A percentile compares a stretch with the other conserved stretches of the same genome.
Evolutionary conservation across 2,888 invertebrate genomes (phyloP).

Genomic region (Ochropleura plecta): DNA sequence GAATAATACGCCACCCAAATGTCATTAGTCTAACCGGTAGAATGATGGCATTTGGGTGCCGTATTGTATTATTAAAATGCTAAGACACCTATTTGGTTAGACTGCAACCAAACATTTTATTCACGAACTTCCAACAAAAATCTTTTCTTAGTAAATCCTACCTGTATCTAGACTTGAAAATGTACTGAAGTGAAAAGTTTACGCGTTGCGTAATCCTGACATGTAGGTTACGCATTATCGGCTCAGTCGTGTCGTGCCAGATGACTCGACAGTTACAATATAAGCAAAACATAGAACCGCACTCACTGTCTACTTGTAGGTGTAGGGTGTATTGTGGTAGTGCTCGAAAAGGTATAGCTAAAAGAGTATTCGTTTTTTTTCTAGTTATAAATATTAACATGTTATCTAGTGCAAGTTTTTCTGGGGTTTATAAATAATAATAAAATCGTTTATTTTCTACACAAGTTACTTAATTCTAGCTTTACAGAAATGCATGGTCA

Average conservation of each 20-base stretch:
- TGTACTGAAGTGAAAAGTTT: conserved; percentile 64
- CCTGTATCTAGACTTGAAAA: conserved; percentile 44
- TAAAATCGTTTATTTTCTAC: too few species aligned
- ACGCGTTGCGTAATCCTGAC: conserved; percentile 63
- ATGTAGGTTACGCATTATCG: conserved; percentile 71
- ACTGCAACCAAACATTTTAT: background rate
- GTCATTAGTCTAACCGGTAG: too few species aligned
- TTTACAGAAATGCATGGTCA: too few species aligned
- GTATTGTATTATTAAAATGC: too few species aligned
- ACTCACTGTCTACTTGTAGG: conserved; percentile 74
- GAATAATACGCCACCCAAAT: background rate
- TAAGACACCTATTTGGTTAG: too few species aligned
- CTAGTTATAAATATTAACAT: background rate
- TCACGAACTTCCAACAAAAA: conserved; percentile 26
- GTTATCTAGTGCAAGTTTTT: background rate
- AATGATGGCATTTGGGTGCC: too few species aligned
- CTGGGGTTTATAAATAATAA: too few species aligned
- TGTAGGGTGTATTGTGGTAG: conserved; percentile 60
- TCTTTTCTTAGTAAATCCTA: conserved; percentile 18
- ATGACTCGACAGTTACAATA: conserved; percentile 75
- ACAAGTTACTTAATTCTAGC: too few species aligned
- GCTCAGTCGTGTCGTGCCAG: conserved; percentile 67
- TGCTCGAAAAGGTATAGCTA: conserved; percentile 29
- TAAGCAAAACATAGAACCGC: conserved; percentile 78
- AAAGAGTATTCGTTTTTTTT: background rate